Base-by-base conservation (phyloP, 2,113 vertebrate genomes). In the Dendrocopos noguchii region DNA sequence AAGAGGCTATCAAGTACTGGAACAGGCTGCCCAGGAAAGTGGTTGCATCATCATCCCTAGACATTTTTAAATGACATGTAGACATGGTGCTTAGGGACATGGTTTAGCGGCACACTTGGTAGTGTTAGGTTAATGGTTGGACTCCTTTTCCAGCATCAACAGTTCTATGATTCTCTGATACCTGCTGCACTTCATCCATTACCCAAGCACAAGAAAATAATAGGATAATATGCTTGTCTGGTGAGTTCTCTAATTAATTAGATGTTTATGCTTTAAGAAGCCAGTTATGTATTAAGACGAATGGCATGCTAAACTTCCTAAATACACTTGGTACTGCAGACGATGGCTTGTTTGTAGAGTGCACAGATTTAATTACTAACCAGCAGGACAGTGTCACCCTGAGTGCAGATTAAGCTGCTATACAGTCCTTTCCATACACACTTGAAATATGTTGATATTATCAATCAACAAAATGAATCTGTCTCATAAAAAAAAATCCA, bases 291-390 rank as follows among this genome's bases (percentile, higher is more conserved):
- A 20, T 77, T 80, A 70, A 82, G 46, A 61, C 71, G 80, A 88
- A 55, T 70, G 63, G 28, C 36, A 67, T 68, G 21, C 36, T 71
- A 31, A 93, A 71, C 7, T 80, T 53, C 12, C 36, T 57, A 34
- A 87, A 82, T 7, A 61, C 10, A 7, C 50, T 47, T 71, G 20
- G 7, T 92, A 52, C 89, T 92, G 89, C 72, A 80, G 36, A 60
- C 0, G 0, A 24, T 39, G 16, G 24, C 42, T 93, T 89, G 25
- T 87, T 91, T 84, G 42, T 74, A 74, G 47, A 83, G 34, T 19
- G 29, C 53, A 27, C 31, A 57, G 47, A 65, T 87, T 95, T 92
- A 74, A 85, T 92, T 85, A 91, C 42, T 81, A 84, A 81, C 34
- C 42, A 74, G 52, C 56, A 64, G 81, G 79, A 34, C 13, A 57